Evolutionary conservation across 1,140 invertebrate species (phyloP), one percentile per base, ranked within the genome.

Genomic region (Bombus polaris): DNA sequence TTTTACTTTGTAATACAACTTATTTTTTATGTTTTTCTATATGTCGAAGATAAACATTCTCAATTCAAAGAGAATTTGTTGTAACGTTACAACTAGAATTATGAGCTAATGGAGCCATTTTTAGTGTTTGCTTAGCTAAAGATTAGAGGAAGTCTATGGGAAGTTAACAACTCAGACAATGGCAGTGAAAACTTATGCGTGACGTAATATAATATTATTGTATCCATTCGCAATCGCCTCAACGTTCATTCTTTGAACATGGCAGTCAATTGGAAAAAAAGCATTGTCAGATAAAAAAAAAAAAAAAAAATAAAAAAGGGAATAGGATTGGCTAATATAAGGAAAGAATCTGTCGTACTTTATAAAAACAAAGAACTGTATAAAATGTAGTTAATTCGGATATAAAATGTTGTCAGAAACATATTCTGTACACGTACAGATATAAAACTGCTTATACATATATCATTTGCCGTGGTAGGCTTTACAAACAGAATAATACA

Each of bases 161-260:
- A 25, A 47, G 62, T 57, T 74, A 91, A 81, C 35, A 87, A 91
- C 83, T 85, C 37, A 86, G 71, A 66, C 39, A 47, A 59, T 88
- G 90, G 89, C 91, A 90, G 90, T 90, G 90, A 74, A 78, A 91
- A 91, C 89, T 89, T 85, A 91, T 91, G 83, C 53, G 35, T 75
- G 85, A 83, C 75, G 28, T 80, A 68, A 32, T 80, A 87, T 76
- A 85, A 80, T 57, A 57, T 77, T 81, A 82, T 85, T 66, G 37
- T 35, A 57, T 74, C n/a, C 22, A 15, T 81, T 78, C 5, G 0
- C 77, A 79, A 70, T 89, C 65, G 28, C 15, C 35, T 28, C 25
- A 53, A n/a, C 6, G 37, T 44, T 62, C 62, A 73, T 39, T 57
- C 66, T 25, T 28, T 53, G 44, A 42, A 72, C 1, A 13, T 85